Conservation (phyloP, 2,113 vertebrate species). For the Prionailurus viverrinus region DNA sequence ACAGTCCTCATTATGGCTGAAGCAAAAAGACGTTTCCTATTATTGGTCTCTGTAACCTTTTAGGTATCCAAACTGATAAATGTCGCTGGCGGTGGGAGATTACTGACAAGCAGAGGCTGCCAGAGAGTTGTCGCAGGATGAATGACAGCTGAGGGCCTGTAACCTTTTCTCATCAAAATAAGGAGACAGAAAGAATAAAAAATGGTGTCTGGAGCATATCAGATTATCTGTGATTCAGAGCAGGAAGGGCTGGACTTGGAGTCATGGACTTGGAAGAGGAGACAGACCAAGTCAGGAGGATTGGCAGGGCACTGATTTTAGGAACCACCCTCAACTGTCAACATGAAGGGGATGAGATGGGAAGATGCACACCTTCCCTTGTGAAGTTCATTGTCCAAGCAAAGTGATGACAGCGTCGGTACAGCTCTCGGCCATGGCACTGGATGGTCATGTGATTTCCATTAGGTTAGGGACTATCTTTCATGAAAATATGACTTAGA, state of each 20-base stretch:
- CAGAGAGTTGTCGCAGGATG: background rate
- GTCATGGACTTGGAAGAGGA: no score
- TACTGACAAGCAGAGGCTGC: conserved; percentile 21
- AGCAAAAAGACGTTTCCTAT: conserved; percentile 46
- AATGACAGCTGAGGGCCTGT: conserved; percentile 32
- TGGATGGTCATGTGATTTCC: background rate
- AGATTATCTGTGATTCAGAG: background rate
- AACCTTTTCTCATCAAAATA: conserved; percentile 55
- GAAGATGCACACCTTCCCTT: fast-evolving
- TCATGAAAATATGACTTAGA: background rate
- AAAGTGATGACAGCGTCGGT: fast-evolving
- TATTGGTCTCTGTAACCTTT: conserved; percentile 58
- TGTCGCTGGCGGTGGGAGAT: conserved; percentile 28
- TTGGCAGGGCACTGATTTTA: fast-evolving
- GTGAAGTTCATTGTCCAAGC: background rate
- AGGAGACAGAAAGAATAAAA: background rate
- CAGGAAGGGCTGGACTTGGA: background rate
- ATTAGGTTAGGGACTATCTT: background rate
- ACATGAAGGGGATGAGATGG: no score
- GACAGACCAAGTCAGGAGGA: background rate
- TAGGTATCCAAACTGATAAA: conserved; percentile 56
- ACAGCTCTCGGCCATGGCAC: background rate
- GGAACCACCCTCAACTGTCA: background rate
- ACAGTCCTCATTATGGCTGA: background rate
- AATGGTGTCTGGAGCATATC: background rate